Conservation (phyloP, 2,113 vertebrate genomes). For the Steatornis caripensis region DNA sequence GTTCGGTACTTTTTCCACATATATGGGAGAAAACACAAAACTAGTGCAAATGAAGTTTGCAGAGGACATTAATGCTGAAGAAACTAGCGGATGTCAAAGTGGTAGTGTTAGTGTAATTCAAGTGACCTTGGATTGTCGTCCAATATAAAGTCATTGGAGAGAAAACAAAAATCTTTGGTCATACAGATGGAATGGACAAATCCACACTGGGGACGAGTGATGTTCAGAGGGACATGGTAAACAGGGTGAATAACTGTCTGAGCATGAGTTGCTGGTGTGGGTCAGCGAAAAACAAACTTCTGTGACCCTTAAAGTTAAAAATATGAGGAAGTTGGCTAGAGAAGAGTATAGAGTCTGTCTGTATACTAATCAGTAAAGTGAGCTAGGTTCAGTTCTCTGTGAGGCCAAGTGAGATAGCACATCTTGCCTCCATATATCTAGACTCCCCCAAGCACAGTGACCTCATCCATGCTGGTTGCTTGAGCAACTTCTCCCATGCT, state of each 20-base stretch:
- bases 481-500: not conserved
- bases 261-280: not conserved
- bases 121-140: not conserved
- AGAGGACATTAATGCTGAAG: not conserved
- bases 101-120: not conserved
- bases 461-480: not conserved
- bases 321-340: not conserved
- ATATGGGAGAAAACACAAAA: not conserved
- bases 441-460: not conserved
- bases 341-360: not conserved
- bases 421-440: not conserved
- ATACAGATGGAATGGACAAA: not conserved
- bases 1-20: not conserved
- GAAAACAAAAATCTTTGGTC: slow-evolving; percentile 6
- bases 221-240: not conserved
- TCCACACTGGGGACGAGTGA: not conserved
- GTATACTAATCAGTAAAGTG: not conserved
- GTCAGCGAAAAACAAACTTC: not conserved
- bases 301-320: not conserved
- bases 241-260: slow-evolving; percentile 33
- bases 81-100: not conserved
- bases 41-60: not conserved
- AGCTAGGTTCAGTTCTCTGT: not conserved
- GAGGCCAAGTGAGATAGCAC: not conserved
- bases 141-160: not conserved